These are phyloP conservation scores for Misgurnus anguillicaudatus DNA, from an alignment of 2,113 vertebrate species.

Conservation along the genomic window DNA sequence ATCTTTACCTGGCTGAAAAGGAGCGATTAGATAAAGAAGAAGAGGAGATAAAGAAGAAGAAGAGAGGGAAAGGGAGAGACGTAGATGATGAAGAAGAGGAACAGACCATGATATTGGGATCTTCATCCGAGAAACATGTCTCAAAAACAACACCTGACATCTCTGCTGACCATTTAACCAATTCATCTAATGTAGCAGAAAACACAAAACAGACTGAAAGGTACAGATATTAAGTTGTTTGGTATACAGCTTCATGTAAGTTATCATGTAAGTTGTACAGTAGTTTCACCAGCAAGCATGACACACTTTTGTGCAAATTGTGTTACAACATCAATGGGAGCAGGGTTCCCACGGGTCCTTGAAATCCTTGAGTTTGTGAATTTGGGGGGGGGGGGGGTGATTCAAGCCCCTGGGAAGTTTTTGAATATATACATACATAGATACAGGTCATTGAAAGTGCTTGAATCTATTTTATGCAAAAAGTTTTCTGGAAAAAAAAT, in stretches of 20 bases:
- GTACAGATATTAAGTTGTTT: background rate
- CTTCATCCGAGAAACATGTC: constrained; percentile 5
- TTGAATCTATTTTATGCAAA: too few relatives aligned
- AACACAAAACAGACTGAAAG: background rate
- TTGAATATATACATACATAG: too few relatives aligned
- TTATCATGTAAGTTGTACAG: too few relatives aligned
- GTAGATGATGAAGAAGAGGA: constrained; percentile 49
- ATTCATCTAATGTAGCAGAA: constrained; percentile 12
- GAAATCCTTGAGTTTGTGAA: too few relatives aligned
- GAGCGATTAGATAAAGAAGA: constrained; percentile 78
- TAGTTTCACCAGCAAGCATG: background rate
- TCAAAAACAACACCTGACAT: background rate
- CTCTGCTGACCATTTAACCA: constrained; percentile 3
- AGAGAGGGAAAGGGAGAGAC: constrained; percentile 59
- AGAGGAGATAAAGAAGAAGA: constrained; percentile 60
- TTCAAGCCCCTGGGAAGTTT: too few relatives aligned
- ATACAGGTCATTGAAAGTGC: too few relatives aligned
- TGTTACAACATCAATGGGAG: background rate
- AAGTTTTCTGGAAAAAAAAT: too few relatives aligned
- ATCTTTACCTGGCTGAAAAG: constrained; percentile 91
- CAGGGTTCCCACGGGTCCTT: too few relatives aligned
- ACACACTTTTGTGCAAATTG: background rate
- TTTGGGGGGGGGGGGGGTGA: too few relatives aligned
- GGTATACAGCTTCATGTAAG: too few relatives aligned
- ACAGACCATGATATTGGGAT: background rate